These are phyloP conservation scores for Ditylenchus dipsaci DNA, from an alignment of 1,140 invertebrate species.

Conservation along the genomic window DNA sequence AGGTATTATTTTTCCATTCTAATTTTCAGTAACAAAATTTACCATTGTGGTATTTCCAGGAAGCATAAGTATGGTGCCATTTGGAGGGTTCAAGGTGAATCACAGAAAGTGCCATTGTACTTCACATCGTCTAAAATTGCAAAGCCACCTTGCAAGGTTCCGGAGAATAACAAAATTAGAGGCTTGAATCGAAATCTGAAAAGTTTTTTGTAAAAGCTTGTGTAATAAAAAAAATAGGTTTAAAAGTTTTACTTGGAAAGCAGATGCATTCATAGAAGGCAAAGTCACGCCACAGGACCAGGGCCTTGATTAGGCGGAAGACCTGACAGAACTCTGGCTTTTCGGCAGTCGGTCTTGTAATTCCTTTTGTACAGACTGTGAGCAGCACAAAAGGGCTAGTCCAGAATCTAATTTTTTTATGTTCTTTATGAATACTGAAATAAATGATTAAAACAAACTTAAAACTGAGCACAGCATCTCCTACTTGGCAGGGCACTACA, in stretches of 20 bases:
- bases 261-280: not conserved
- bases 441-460: not conserved
- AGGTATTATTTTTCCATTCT: too few relatives aligned
- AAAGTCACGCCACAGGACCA: not conserved
- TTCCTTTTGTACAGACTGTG: not conserved
- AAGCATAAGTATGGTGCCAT: not conserved
- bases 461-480: too few relatives aligned
- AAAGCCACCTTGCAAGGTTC: not conserved
- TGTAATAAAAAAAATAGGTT: not conserved
- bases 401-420: not conserved
- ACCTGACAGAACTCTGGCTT: not conserved
- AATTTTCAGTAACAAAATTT: too few relatives aligned
- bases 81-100: not conserved
- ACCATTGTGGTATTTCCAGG: not conserved
- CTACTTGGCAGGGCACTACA: too few relatives aligned
- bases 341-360: not conserved
- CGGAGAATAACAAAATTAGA: not conserved
- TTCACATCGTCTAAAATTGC: not conserved
- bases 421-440: not conserved
- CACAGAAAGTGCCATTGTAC: not conserved
- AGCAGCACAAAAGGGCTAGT: constrained; percentile 1
- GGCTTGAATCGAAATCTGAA: not conserved
- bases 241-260: not conserved
- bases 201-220: not conserved
- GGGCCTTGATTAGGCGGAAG: not conserved